Conservation (phyloP, 2,797 vertebrate genomes). For the Melanotaenia maccullochi region DNA sequence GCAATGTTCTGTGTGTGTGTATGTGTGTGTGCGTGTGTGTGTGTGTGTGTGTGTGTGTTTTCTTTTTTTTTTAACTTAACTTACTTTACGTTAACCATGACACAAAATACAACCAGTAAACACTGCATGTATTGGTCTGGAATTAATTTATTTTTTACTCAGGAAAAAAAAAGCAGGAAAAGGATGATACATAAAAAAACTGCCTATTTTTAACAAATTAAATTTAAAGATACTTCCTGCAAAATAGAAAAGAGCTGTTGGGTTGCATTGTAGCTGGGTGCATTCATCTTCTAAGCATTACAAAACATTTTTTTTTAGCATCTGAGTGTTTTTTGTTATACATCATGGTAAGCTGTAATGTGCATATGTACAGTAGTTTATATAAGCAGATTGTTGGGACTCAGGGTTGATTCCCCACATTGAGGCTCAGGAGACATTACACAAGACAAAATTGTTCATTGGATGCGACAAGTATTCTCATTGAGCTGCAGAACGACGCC, state of each 20-base stretch:
- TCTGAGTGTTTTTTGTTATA: slow-evolving; percentile 13
- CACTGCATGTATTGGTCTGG: too few species aligned
- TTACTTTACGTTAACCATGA: too few species aligned
- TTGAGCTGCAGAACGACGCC: slow-evolving; percentile 55
- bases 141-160: too few species aligned
- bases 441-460: slow-evolving; percentile 72
- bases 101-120: too few species aligned
- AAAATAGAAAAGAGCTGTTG: not conserved
- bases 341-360: not conserved
- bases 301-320: slow-evolving; percentile 15
- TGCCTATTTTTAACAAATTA: too few species aligned
- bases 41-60: too few species aligned
- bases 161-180: too few species aligned
- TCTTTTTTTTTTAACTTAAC: too few species aligned
- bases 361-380: slow-evolving; percentile 9
- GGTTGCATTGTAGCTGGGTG: not conserved
- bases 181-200: not conserved
- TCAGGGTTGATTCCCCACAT: slow-evolving; percentile 36
- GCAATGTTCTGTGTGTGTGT: too few species aligned
- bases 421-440: slow-evolving; percentile 60
- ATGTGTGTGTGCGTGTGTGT: too few species aligned
- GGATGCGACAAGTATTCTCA: slow-evolving; percentile 66
- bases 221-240: not conserved
- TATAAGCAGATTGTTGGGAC: slow-evolving; percentile 48
- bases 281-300: slow-evolving; percentile 21